Percentiles rank a stretch among this genome's conserved stretches.
These are phyloP conservation scores for Latrodectus elegans DNA, from an alignment of 2,888 invertebrate genomes.

Conservation along the genomic window DNA sequence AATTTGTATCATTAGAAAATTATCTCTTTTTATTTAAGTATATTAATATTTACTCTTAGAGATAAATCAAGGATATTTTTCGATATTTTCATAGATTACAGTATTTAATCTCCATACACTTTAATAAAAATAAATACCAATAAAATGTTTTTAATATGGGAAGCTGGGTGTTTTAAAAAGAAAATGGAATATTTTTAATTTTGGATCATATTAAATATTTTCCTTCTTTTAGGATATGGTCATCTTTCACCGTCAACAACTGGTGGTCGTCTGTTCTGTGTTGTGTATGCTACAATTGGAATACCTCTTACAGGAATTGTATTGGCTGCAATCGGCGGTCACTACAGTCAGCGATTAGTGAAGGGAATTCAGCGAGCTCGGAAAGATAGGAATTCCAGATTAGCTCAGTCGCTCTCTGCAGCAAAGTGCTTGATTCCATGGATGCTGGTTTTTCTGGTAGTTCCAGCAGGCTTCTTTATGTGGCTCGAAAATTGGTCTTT, in stretches of 20 bases:
- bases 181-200: too few relatives aligned
- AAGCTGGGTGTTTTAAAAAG: too few relatives aligned
- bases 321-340: constrained; percentile 87
- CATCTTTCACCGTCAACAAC: constrained; percentile 89
- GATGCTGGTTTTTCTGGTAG: constrained; percentile 87
- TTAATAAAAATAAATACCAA: too few relatives aligned
- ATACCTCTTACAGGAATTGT: constrained; percentile 87
- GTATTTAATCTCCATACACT: too few relatives aligned
- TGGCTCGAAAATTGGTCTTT: constrained; percentile 91
- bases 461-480: constrained; percentile 89
- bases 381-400: constrained; percentile 73
- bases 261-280: constrained; percentile 87
- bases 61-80: too few relatives aligned
- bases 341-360: constrained; percentile 78
- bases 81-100: too few relatives aligned
- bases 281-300: constrained; percentile 89
- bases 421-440: constrained; percentile 91
- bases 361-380: constrained; percentile 58
- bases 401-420: constrained; percentile 86
- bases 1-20: too few relatives aligned
- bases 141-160: too few relatives aligned
- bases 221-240: constrained; percentile 83
- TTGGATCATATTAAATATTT: background rate
- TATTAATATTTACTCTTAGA: too few relatives aligned
- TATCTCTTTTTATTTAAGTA: too few relatives aligned